Conservation (phyloP, 1,140 invertebrate species). For the Philopotamus ludificatus region DNA sequence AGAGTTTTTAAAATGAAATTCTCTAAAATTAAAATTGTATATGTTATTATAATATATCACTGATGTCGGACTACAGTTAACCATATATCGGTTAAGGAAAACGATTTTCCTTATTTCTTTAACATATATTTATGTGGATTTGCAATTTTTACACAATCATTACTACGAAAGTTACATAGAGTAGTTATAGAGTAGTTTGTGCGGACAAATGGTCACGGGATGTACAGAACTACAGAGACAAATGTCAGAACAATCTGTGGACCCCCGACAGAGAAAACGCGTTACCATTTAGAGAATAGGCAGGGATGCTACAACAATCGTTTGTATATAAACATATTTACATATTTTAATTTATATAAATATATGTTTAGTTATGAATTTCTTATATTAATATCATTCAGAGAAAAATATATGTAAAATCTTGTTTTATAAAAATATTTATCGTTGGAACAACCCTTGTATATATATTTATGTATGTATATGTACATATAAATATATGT, state of each 20-base stretch:
- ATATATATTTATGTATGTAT: background rate
- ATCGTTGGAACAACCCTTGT: background rate
- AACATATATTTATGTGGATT: background rate
- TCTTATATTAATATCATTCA: no score
- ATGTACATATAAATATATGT: slow-evolving; percentile 19
- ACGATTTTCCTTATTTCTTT: background rate
- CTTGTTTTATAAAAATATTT: background rate
- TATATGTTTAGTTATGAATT: no score
- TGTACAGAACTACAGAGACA: slow-evolving; percentile 17
- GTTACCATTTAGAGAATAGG: slow-evolving; percentile 15
- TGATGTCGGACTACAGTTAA: background rate
- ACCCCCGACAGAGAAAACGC: slow-evolving; percentile 19
- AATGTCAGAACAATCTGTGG: slow-evolving; percentile 28
- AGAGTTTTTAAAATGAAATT: background rate
- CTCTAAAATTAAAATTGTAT: background rate
- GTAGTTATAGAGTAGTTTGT: slow-evolving; percentile 19
- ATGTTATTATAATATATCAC: background rate
- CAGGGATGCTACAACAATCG: background rate
- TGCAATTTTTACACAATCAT: background rate
- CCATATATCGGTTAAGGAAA: background rate
- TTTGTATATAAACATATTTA: background rate
- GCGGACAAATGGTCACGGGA: slow-evolving; percentile 17
- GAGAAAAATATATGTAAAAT: no score
- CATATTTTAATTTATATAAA: no score
- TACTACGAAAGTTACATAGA: background rate